Evolutionary conservation across 2,888 invertebrate genomes (phyloP).

Genomic region (Bursaphelenchus okinawaensis): DNA sequence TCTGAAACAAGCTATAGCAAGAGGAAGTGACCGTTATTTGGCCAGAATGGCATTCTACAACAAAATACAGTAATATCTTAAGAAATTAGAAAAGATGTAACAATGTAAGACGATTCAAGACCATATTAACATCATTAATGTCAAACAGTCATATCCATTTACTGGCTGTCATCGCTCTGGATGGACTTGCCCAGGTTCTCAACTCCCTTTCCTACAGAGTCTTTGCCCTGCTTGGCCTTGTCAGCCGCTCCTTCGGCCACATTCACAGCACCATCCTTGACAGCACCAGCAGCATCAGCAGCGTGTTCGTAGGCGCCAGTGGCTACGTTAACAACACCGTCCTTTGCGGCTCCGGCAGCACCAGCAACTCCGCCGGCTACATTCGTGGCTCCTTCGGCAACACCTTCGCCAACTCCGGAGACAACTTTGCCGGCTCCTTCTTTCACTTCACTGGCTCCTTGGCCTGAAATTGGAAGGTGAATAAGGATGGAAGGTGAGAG

Average conservation of each 20-base stretch:
- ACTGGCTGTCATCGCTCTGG: background rate
- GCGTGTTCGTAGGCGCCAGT: background rate
- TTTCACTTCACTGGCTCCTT: background rate
- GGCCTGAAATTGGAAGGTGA: background rate
- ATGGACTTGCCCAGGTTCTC: conserved; percentile 1
- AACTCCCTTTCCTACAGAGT: background rate
- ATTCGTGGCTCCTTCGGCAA: background rate
- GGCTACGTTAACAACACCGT: conserved; percentile 5
- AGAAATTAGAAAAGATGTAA: background rate
- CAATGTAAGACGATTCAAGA: background rate
- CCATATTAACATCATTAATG: background rate
- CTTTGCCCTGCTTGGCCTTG: background rate
- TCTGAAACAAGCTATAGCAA: background rate
- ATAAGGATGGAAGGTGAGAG: too few relatives aligned
- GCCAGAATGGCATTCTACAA: too few relatives aligned
- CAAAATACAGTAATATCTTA: background rate
- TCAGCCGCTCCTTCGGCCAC: background rate
- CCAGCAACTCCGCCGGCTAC: background rate
- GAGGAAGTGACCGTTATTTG: too few relatives aligned
- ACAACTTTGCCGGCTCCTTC: background rate
- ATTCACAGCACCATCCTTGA: background rate
- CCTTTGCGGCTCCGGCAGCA: conserved; percentile 2
- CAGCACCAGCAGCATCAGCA: background rate
- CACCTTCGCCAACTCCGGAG: background rate
- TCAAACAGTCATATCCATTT: background rate